A percentile compares a stretch with the other conserved stretches of the same genome.
Conservation (phyloP, 2,113 vertebrate species). For the Pelmatolapia mariae region DNA sequence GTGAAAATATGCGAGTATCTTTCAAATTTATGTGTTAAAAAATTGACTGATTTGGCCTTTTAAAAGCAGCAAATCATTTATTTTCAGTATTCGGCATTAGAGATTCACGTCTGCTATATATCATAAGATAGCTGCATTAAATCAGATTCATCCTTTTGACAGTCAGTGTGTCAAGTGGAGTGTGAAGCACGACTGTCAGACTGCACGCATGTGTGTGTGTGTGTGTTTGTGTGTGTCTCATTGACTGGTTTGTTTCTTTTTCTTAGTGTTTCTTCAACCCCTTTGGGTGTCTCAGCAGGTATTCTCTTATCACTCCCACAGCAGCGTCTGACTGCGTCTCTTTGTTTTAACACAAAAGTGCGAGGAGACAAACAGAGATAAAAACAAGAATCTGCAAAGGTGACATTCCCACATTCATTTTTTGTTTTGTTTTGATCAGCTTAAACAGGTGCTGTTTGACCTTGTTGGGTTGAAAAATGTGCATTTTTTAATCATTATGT, state of each 20-base stretch:
- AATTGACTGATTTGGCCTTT: conserved; percentile 1
- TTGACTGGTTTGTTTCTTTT: conserved; percentile 50
- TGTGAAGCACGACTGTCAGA: conserved; percentile 62
- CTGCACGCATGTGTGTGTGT: neutral
- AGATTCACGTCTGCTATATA: conserved; percentile 55
- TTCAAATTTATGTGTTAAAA: conserved; percentile 7
- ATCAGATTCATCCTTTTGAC: conserved; percentile 62
- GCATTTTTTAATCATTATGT: neutral
- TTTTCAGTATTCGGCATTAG: conserved; percentile 49
- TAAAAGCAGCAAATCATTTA: conserved; percentile 24
- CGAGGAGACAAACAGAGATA: conserved; percentile 65
- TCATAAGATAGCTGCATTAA: conserved; percentile 52
- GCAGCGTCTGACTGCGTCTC: conserved; percentile 54
- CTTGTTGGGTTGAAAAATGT: neutral
- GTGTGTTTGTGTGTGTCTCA: conserved; percentile 18
- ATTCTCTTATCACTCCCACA: conserved; percentile 60
- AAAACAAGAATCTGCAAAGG: conserved; percentile 37
- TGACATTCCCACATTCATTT: neutral
- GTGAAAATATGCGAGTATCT: neutral
- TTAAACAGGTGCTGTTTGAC: neutral
- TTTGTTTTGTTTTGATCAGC: neutral
- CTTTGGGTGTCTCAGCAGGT: conserved; percentile 64
- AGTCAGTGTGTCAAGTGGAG: conserved; percentile 61
- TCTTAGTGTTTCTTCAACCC: conserved; percentile 49
- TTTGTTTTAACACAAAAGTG: conserved; percentile 71